These are phyloP conservation scores for Laspeyria flexula DNA, from an alignment of 2,888 invertebrate genomes.

Conservation along the genomic window DNA sequence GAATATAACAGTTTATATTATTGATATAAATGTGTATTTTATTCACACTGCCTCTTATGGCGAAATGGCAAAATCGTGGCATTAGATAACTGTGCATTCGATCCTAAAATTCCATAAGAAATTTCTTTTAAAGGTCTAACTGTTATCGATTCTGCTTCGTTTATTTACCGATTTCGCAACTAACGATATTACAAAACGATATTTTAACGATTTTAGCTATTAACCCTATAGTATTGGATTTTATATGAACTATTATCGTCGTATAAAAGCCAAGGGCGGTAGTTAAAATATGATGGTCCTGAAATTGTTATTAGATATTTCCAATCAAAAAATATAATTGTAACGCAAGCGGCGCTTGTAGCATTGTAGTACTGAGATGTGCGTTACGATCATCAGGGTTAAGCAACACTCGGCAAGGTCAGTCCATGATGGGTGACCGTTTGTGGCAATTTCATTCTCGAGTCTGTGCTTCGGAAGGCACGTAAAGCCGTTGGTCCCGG, in stretches of 20 bases:
- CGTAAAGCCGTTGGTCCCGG: too few relatives aligned
- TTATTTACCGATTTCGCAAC: slow-evolving; percentile 26
- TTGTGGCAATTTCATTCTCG: too few relatives aligned
- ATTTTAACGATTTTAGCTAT: slow-evolving; percentile 15
- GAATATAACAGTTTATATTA: slow-evolving; percentile 6
- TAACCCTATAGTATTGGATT: slow-evolving; percentile 23
- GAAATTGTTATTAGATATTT: slow-evolving; percentile 2
- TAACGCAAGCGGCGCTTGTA: too few relatives aligned
- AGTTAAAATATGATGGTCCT: slow-evolving; percentile 12
- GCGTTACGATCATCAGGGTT: too few relatives aligned
- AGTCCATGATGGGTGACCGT: too few relatives aligned
- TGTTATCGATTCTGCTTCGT: slow-evolving; percentile 17
- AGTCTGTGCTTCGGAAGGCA: too few relatives aligned
- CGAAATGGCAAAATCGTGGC: slow-evolving; percentile 15
- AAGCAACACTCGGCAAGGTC: too few relatives aligned
- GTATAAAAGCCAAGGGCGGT: slow-evolving; percentile 20
- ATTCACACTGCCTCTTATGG: slow-evolving; percentile 20
- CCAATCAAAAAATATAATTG: too few relatives aligned
- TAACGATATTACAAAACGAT: slow-evolving; percentile 21
- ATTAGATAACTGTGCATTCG: slow-evolving; percentile 14
- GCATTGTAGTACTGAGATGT: too few relatives aligned
- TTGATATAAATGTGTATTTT: slow-evolving; percentile 26
- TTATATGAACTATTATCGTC: slow-evolving; percentile 17
- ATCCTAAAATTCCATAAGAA: slow-evolving; percentile 16
- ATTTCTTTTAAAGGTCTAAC: slow-evolving; percentile 4